Evolutionary conservation across 2,797 vertebrate species (phyloP).

Genomic region (Mionectes olivaceus): DNA sequence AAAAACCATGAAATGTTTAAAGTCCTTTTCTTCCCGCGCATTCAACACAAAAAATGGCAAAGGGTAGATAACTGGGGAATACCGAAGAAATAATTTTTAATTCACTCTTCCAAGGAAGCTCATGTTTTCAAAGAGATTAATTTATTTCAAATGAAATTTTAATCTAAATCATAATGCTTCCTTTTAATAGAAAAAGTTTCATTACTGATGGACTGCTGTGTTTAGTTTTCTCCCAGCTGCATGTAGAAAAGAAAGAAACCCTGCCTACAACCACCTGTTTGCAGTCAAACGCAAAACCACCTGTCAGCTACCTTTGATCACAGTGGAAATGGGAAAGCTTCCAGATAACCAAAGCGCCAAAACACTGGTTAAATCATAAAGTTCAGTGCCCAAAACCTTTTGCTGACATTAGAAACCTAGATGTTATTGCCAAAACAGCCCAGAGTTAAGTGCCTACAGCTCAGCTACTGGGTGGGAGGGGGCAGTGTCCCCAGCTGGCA

Average conservation of each 20-base stretch:
- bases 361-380: background rate
- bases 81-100: background rate
- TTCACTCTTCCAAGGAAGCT: background rate
- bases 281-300: background rate
- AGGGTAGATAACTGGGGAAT: background rate
- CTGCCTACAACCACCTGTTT: background rate
- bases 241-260: background rate
- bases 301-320: background rate
- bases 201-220: background rate
- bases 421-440: background rate
- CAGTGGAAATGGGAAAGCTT: background rate
- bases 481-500: background rate
- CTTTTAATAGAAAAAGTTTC: conserved; percentile 6
- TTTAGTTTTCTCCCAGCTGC: background rate
- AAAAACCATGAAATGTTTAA: background rate
- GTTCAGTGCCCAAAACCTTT: background rate
- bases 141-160: conserved; percentile 43
- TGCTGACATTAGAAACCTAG: background rate
- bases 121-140: background rate
- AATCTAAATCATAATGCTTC: background rate
- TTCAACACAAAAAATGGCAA: background rate
- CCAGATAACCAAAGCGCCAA: background rate
- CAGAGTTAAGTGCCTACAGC: background rate
- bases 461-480: background rate
- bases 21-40: background rate